Base-by-base conservation (phyloP, 53 echinoderm and acorn worm genomes). In the Astropecten irregularis region DNA sequence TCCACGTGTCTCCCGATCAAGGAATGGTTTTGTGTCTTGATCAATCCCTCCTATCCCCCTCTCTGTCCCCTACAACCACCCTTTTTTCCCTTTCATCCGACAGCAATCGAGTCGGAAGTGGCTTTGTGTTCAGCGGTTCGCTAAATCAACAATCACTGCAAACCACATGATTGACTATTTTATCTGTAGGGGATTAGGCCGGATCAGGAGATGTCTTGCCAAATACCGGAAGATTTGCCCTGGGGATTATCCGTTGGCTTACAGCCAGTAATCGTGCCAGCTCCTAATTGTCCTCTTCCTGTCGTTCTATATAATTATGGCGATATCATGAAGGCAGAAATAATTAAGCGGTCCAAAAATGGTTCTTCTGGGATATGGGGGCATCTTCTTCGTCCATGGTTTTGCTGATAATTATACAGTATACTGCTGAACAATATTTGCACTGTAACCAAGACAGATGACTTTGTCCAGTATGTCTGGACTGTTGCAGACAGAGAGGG, bases 191-290 rank as follows among this genome's bases (percentile, higher is more conserved):
- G 77, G 77, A 58, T 44, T 40, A 58, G 11, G 44, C 27, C 44
- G 61, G 59, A 77, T 77, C 73, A 73, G 11, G 11, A 42, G 42
- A 52, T 30, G 35, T 18, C 40, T 4, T 29, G 9, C 47, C 31
- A 27, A 26, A 15, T 50, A 10, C 13, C 16, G 15, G 34, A n/a
- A 48, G 19, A 18, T 68, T 70, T 31, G 40, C 31, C 15, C 50
- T n/a, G 50, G 4, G 32, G 70, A 70, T 70, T 49, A 70, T 70
- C 70, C 30, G 19, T 40, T 49, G 70, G 70, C 70, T 70, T 70
- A n/a, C 16, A 31, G 49, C 49, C 49, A 49, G 49, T 49, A 49
- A 23, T 23, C 13, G 10, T 23, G 25, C 3, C 28, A 13, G 4
- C 4, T 27, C 18, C 29, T 20, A 26, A 13, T 27, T 10, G 58